A percentile compares a stretch with the other conserved stretches of the same genome.
These are phyloP conservation scores for Marcusenius ussheri DNA, from an alignment of 2,113 vertebrate genomes.

Conservation along the genomic window DNA sequence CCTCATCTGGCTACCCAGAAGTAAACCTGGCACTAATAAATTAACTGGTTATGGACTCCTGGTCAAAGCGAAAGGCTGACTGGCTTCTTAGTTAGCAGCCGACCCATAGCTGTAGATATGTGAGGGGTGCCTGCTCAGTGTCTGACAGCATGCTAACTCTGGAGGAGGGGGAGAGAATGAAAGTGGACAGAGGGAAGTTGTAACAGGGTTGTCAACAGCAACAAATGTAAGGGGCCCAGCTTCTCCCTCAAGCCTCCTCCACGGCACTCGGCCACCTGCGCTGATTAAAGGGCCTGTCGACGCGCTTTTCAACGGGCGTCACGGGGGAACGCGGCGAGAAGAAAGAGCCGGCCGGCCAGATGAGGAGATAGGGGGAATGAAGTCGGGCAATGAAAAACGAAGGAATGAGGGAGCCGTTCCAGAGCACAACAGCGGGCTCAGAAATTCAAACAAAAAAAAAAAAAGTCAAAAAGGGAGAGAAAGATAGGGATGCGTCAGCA, in stretches of 20 bases:
- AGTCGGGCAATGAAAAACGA: constrained; percentile 28
- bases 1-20: background rate
- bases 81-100: background rate
- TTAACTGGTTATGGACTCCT: background rate
- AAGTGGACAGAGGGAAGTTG: constrained; percentile 41
- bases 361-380: constrained; percentile 39
- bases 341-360: constrained; percentile 34
- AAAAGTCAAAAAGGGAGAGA: constrained; percentile 18
- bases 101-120: constrained; percentile 38
- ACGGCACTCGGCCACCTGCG: constrained; percentile 54
- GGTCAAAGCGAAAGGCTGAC: background rate
- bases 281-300: constrained; percentile 52
- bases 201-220: constrained; percentile 58
- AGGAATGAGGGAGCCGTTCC: constrained; percentile 52
- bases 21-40: background rate
- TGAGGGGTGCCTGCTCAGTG: constrained; percentile 46
- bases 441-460: constrained; percentile 35
- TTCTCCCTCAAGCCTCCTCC: constrained; percentile 28
- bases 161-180: constrained; percentile 38
- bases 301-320: constrained; percentile 43
- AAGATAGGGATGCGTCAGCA: constrained; percentile 21
- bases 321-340: constrained; percentile 34
- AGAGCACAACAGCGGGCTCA: constrained; percentile 34
- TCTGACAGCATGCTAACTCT: constrained; percentile 38
- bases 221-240: constrained; percentile 49